Evolutionary conservation across 2,797 vertebrate genomes (phyloP), one percentile per base, ranked within the genome.

Genomic region (Vultur gryphus): DNA sequence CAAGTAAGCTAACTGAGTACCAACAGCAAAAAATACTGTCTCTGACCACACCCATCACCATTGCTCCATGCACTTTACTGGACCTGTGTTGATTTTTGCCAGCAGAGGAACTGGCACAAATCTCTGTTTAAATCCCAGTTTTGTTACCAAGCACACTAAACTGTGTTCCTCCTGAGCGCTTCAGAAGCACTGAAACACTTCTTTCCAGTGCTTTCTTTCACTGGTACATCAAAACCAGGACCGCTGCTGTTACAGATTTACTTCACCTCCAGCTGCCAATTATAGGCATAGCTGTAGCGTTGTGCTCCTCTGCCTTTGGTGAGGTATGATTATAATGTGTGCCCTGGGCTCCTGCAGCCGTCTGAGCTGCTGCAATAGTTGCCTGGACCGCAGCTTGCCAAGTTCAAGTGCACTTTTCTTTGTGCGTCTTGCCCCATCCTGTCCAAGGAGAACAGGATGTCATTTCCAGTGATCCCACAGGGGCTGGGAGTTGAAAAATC

Each of bases 291-390:
- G 24, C 11, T 69, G 28, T 25, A 31, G 17, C 23, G 28, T 59
- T 35, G 29, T 67, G 61, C n/a, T 65, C 13, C 54, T 58, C 72
- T 85, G 33, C 16, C 8, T 85, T 72, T 19, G 52, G 57, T 44
- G 49, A 46, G 37, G 11, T 75, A 5, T 2, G 24, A 15, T 43
- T 14, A 6, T 29, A 16, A 31, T 0, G 1, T 35, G 29, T 51
- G 39, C 58, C 13, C 20, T 57, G 31, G 18, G 13, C 35, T 89
- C 51, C 76, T 0, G 3, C 31, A 14, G 46, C 33, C 16, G 14
- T 69, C 49, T 58, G 14, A 54, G 39, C 13, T 65, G 66, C 61
- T 80, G 17, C 18, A 11, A 1, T 20, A 37, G 35, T 18, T 84
- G 23, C 25, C 13, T 55, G 73, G 41, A 29, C 39, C 52, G 31